Base-by-base conservation (phyloP, 2,888 invertebrate genomes). In the Camptogramma bilineatum region DNA sequence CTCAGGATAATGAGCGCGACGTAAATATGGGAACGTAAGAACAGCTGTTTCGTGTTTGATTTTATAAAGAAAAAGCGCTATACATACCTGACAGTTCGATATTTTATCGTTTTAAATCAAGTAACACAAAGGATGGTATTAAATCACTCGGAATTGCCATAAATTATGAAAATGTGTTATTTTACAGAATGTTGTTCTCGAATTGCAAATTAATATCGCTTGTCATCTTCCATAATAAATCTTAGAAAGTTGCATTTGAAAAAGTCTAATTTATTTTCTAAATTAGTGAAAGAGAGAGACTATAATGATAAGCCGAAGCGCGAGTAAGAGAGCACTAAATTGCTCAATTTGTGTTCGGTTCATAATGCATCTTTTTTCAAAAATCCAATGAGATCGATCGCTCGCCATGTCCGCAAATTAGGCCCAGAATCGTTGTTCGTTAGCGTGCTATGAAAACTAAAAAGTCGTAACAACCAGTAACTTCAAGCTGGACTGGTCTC, bases 311-410 rank as follows among this genome's bases (percentile, higher is more conserved):
- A 74, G 68, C 69, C 64, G 75, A 64, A 39, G 86, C 66, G 81
- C 67, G 83, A 90, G 83, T 81, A 78, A 76, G 88, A 73, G 70
- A 80, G 87, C 87, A 84, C 79, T 84, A 87, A 91, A 92, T 92
- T 91, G 90, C 91, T 92, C 92, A 92, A 93, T 92, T 92, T 91
- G 92, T 89, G 90, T 83, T 77, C 81, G 77, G 81, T 84, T 85
- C 88, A 86, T 86, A 85, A 88, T 83, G 81, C 81, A 83, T 83
- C 78, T 84, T 85, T 92, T 92, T 88, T 87, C 83, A 87, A 91
- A 91, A 92, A 88, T 88, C 90, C 87, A 91, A 91, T 90, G 87
- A 91, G 91, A 91, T 93, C 92, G 91, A 93, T 93, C 90, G 91
- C 85, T 86, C 81, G 88, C 88, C 90, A 88, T 90, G 90, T 90